A percentile compares a stretch with the other conserved stretches of the same genome.
Conservation (phyloP, 2,888 invertebrate genomes). For the Dryobotodes eremita region DNA sequence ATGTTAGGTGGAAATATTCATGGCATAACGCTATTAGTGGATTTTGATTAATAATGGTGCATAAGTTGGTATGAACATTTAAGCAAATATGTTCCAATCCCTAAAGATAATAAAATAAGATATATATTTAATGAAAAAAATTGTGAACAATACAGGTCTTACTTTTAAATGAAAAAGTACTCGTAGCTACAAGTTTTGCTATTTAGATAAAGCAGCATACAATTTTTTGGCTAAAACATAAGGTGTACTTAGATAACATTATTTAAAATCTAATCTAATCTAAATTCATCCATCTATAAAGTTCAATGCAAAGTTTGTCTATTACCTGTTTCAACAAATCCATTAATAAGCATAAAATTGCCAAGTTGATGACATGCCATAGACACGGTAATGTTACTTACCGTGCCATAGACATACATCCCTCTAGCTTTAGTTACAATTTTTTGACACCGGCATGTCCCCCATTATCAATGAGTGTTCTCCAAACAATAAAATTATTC, state of each 20-base stretch:
- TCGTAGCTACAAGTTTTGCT: too few species aligned
- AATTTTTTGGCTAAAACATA: too few species aligned
- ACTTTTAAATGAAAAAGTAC: too few species aligned
- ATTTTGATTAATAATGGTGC: background rate
- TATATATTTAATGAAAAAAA: too few species aligned
- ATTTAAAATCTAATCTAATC: too few species aligned
- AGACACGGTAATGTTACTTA: too few species aligned
- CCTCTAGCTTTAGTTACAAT: background rate
- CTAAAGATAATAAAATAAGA: background rate
- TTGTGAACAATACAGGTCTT: too few species aligned
- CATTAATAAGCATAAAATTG: background rate
- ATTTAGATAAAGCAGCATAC: too few species aligned
- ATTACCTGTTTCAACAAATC: background rate
- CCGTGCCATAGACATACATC: too few species aligned
- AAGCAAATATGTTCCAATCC: background rate
- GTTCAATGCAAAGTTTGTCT: background rate
- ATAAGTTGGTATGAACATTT: background rate
- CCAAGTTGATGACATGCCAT: background rate
- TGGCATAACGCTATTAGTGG: background rate
- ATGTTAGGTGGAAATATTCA: background rate
- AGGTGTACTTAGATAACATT: too few species aligned
- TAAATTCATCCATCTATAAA: background rate
- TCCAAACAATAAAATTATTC: conserved; percentile 31
- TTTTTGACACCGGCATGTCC: conserved; percentile 6
- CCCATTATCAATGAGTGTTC: background rate